Base-by-base conservation (phyloP, 2,888 invertebrate species). In the Macaria liturata region DNA sequence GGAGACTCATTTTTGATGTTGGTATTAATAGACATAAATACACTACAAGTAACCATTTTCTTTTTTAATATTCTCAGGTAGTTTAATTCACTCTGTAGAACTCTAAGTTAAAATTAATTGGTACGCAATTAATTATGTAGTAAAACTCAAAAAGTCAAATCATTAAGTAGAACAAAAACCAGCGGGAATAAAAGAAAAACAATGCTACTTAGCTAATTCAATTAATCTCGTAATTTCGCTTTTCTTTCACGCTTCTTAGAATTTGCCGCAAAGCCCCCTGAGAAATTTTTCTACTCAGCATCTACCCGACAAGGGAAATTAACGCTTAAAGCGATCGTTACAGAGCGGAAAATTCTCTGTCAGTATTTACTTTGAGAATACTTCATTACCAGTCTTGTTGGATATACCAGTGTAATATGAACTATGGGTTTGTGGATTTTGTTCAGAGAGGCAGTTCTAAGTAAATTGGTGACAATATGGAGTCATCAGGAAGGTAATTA, bases 401-500 rank as follows among this genome's bases (percentile, higher is more conserved):
- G 67, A 62, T 49, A 0, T 32, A 62, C 70, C 62, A 68, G 61
- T 68, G 67, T 70, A 49, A 64, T 34, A 55, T 62, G 68, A 69
- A 46, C 65, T 57, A 50, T 62, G 60, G 53, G 32, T 46, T 51
- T 45, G 43, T 20, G 31, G n/a, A 20, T 47, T 48, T 44, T 43
- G 51, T 63, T 55, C 48, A 49, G 53, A 43, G 46, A 44, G 50
- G 58, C 32, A 62, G 70, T 61, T 70, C 67, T 55, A 30, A 40
- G 46, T 64, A 56, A n/a, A 47, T 47, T 72, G 69, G 75, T 50
- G 49, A 43, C 43, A 30, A 45, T 59, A 61, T 59, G 64, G 60
- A 68, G 71, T 75, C 75, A 77, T 78, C 71, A 69, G 68, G 62
- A 65, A 69, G 62, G 67, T 69, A 74, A 76, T 76, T 75, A 75